Evolutionary conservation across 2,113 vertebrate genomes (phyloP).

Genomic region (Dicerorhinus sumatrensis): DNA sequence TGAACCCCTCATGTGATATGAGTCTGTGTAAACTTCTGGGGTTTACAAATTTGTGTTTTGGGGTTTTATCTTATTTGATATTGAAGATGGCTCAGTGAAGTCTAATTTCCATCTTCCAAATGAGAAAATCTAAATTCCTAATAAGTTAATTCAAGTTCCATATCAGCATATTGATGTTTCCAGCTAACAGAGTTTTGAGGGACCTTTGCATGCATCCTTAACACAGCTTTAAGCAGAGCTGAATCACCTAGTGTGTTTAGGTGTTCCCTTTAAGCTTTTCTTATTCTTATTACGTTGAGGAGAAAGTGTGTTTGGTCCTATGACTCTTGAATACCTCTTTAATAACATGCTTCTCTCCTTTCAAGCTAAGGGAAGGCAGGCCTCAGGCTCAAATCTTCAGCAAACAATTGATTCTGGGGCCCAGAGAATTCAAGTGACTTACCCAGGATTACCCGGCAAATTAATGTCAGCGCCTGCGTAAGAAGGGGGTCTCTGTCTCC

Average conservation of each 20-base stretch:
- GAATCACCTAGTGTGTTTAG: neutral
- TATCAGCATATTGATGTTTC: neutral
- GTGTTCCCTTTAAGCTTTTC: neutral
- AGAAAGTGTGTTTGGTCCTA: neutral
- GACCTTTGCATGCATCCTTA: neutral
- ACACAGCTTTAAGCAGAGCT: neutral
- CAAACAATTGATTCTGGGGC: neutral
- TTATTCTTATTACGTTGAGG: neutral
- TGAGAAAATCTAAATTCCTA: slow-evolving; percentile 12
- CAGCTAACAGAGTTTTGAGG: neutral
- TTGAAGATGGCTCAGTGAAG: neutral
- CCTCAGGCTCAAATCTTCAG: neutral
- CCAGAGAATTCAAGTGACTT: neutral
- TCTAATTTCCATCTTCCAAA: slow-evolving; percentile 26
- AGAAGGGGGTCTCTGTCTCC: neutral
- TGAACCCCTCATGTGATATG: neutral
- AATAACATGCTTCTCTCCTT: neutral
- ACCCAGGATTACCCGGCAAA: neutral
- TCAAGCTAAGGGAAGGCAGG: neutral
- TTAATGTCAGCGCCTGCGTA: neutral
- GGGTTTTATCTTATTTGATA: neutral
- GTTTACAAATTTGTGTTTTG: neutral
- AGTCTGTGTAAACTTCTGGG: neutral
- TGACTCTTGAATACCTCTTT: neutral
- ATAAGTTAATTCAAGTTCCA: slow-evolving; percentile 1